Conservation (phyloP, 2,797 vertebrate genomes). For the Sebastes cheni region DNA sequence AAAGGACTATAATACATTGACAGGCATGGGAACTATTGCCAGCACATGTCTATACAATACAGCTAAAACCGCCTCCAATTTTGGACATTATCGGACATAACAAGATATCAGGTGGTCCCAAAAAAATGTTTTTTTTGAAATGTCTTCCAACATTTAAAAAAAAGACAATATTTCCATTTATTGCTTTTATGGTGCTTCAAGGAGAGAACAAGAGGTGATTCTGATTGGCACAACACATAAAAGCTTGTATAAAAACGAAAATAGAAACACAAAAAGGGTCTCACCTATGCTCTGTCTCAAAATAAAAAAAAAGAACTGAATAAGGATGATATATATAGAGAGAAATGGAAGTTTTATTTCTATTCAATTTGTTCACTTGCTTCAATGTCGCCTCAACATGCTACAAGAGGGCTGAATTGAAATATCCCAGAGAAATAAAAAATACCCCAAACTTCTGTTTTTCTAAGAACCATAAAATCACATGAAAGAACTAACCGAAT, state of each 20-base stretch:
- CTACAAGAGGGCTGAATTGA: slow-evolving; percentile 98
- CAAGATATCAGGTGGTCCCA: slow-evolving; percentile 93
- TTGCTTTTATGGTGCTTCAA: slow-evolving; percentile 94
- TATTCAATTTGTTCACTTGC: slow-evolving; percentile 93
- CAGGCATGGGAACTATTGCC: slow-evolving; percentile 98
- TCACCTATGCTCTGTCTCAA: slow-evolving; percentile 83
- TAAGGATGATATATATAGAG: slow-evolving; percentile 86
- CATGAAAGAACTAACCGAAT: slow-evolving; percentile 96
- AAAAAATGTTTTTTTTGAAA: slow-evolving; percentile 81
- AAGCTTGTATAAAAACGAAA: slow-evolving; percentile 86
- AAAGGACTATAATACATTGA: slow-evolving; percentile 99
- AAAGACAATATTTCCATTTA: slow-evolving; percentile 93
- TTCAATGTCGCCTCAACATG: slow-evolving; percentile 96
- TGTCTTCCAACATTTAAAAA: slow-evolving; percentile 87
- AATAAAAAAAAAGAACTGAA: slow-evolving; percentile 83
- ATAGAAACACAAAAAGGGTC: slow-evolving; percentile 88
- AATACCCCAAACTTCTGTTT: slow-evolving; percentile 90
- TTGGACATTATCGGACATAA: slow-evolving; percentile 91
- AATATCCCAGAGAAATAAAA: slow-evolving; percentile 90
- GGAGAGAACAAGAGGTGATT: slow-evolving; percentile 89
- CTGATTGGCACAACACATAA: slow-evolving; percentile 91
- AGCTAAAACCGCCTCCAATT: slow-evolving; percentile 96
- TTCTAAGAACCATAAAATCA: slow-evolving; percentile 98
- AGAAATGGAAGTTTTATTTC: slow-evolving; percentile 89
- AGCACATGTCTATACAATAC: slow-evolving; percentile 98